A percentile compares a stretch with the other conserved stretches of the same genome.
phyloP scores from a whole-genome alignment of 2,888 invertebrate species.

The Tiliacea aurago region DNA sequence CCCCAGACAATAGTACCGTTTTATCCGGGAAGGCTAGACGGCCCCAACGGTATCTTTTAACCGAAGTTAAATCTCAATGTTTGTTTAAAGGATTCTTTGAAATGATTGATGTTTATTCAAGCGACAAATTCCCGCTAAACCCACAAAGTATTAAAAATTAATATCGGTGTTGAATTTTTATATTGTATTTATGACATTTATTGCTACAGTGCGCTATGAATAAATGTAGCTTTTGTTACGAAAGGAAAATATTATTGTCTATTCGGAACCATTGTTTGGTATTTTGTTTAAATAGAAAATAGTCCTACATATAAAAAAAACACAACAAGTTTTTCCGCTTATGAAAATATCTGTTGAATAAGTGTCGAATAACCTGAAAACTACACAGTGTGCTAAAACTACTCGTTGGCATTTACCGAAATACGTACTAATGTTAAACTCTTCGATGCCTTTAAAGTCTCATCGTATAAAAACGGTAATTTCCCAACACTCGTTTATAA shows the following conservation, averaged over 20 bases:
- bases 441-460: slow-evolving; percentile 54
- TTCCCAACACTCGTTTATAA: slow-evolving; percentile 69
- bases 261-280: not conserved
- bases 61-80: slow-evolving; percentile 81
- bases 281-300: slow-evolving; percentile 3
- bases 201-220: slow-evolving; percentile 27
- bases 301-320: not conserved
- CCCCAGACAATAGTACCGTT: slow-evolving; percentile 87
- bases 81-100: slow-evolving; percentile 81
- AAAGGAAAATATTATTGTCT: not conserved
- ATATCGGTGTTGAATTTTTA: slow-evolving; percentile 47
- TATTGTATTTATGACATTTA: slow-evolving; percentile 57
- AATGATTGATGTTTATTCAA: slow-evolving; percentile 74
- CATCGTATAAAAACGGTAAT: slow-evolving; percentile 73
- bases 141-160: slow-evolving; percentile 58
- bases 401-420: slow-evolving; percentile 32
- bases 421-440: slow-evolving; percentile 28
- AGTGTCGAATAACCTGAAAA: not conserved
- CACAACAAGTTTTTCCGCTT: not conserved
- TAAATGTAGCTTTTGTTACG: slow-evolving; percentile 17
- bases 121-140: slow-evolving; percentile 62
- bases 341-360: not conserved
- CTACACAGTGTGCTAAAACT: slow-evolving; percentile 9
- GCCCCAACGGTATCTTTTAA: slow-evolving; percentile 80
- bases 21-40: slow-evolving; percentile 80